Percentiles rank a stretch among this genome's conserved stretches.
phyloP scores from a whole-genome alignment of 2,113 vertebrate genomes.

The Esox niger region DNA sequence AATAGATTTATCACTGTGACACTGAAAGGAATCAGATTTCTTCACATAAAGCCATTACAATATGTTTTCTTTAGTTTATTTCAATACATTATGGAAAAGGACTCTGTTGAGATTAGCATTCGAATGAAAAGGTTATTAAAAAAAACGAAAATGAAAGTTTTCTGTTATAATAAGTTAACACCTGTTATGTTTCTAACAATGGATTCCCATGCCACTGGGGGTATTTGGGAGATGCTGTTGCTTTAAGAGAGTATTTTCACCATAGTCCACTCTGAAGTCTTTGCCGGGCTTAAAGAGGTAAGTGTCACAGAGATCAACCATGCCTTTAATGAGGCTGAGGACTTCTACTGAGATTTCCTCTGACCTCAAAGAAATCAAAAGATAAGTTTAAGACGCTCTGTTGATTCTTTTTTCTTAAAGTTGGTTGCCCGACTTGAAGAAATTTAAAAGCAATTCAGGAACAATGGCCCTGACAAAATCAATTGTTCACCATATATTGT shows the following conservation, averaged over 20 bases:
- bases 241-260: background rate
- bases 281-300: slow-evolving; percentile 25
- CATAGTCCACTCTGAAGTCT: slow-evolving; percentile 4
- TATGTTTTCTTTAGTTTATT: background rate
- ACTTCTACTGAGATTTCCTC: slow-evolving; percentile 48
- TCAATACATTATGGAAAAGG: too few relatives aligned
- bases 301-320: slow-evolving; percentile 50
- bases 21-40: slow-evolving; percentile 5
- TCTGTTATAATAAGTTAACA: too few relatives aligned
- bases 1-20: background rate
- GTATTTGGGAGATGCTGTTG: background rate
- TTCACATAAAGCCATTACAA: background rate
- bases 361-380: slow-evolving; percentile 42
- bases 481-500: background rate
- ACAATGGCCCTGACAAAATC: background rate
- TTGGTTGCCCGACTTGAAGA: background rate
- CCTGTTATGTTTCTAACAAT: too few relatives aligned
- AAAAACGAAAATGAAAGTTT: too few relatives aligned
- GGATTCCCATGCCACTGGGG: background rate
- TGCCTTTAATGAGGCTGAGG: slow-evolving; percentile 48
- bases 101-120: too few relatives aligned
- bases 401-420: slow-evolving; percentile 14
- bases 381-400: slow-evolving; percentile 22
- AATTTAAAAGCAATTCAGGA: background rate
- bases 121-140: too few relatives aligned